phyloP scores from a whole-genome alignment of 2,888 invertebrate genomes.

The Tortricodes alternella region DNA sequence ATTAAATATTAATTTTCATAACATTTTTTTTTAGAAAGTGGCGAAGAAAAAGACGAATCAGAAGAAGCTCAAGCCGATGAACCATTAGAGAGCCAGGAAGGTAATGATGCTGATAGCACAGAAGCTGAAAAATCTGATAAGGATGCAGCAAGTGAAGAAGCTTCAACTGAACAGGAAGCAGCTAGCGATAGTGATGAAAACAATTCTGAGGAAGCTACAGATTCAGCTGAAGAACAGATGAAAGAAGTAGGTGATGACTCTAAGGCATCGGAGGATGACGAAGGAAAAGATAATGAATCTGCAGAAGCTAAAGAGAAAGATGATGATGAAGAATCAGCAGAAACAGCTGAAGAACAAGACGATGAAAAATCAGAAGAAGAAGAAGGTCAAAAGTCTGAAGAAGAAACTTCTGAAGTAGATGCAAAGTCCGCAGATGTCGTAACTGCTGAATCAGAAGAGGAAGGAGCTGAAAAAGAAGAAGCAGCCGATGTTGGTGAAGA shows the following conservation, averaged over 20 bases:
- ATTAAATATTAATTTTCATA: background rate
- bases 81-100: conserved; percentile 42
- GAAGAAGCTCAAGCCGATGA: conserved; percentile 55
- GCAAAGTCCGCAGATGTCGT: conserved; percentile 48
- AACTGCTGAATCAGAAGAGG: conserved; percentile 47
- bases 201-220: conserved; percentile 51
- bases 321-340: conserved; percentile 53
- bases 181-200: conserved; percentile 41
- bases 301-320: conserved; percentile 54
- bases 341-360: conserved; percentile 45
- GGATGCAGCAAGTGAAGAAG: conserved; percentile 26
- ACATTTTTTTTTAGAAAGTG: conserved; percentile 61
- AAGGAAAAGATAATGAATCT: conserved; percentile 73
- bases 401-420: conserved; percentile 37
- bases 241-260: conserved; percentile 35
- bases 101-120: conserved; percentile 35
- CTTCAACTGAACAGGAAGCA: conserved; percentile 36
- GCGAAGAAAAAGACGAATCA: conserved; percentile 56
- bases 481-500: conserved; percentile 13
- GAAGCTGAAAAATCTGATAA: conserved; percentile 29
- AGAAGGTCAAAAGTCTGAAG: conserved; percentile 28
- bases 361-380: conserved; percentile 45
- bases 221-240: conserved; percentile 44
- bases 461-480: conserved; percentile 49
- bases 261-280: conserved; percentile 63